These are phyloP conservation scores for Geotrupes spiniger DNA, from an alignment of 2,888 invertebrate genomes.

Conservation along the genomic window DNA sequence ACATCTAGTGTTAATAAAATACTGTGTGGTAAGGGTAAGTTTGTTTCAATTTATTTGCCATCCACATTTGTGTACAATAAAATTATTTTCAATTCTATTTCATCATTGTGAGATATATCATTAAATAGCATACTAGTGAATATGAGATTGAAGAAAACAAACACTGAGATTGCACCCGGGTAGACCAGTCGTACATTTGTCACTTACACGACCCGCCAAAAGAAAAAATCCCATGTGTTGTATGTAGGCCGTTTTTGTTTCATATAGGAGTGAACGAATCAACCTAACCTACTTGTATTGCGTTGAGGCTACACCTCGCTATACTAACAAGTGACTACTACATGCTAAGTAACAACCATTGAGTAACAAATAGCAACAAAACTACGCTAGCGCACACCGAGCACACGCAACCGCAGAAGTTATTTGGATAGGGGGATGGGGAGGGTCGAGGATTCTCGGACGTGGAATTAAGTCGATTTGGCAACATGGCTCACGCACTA, in stretches of 20 bases:
- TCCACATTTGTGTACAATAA: too few species aligned
- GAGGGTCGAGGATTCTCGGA: too few species aligned
- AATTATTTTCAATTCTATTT: too few species aligned
- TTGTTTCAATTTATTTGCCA: too few species aligned
- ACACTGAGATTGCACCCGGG: constrained; percentile 2
- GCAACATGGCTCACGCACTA: constrained; percentile 19
- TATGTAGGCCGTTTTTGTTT: constrained; percentile 33
- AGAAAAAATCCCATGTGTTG: constrained; percentile 1
- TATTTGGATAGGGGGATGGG: neutral
- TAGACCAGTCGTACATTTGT: neutral
- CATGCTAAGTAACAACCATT: constrained; percentile 45
- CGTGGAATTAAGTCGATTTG: constrained; percentile 18
- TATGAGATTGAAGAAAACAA: neutral
- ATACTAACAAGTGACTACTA: constrained; percentile 35
- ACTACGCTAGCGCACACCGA: constrained; percentile 21
- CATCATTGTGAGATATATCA: too few species aligned
- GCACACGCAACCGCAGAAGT: neutral
- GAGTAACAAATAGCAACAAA: constrained; percentile 45
- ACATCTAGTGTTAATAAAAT: too few species aligned
- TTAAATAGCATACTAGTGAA: too few species aligned
- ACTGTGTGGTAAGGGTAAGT: too few species aligned
- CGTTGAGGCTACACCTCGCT: constrained; percentile 19
- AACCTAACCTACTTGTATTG: constrained; percentile 14
- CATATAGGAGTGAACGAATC: constrained; percentile 25
- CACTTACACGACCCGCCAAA: too few species aligned